Evolutionary conservation across 1,140 invertebrate species (phyloP), one percentile per base, ranked within the genome.

Genomic region (Manduca sexta): DNA sequence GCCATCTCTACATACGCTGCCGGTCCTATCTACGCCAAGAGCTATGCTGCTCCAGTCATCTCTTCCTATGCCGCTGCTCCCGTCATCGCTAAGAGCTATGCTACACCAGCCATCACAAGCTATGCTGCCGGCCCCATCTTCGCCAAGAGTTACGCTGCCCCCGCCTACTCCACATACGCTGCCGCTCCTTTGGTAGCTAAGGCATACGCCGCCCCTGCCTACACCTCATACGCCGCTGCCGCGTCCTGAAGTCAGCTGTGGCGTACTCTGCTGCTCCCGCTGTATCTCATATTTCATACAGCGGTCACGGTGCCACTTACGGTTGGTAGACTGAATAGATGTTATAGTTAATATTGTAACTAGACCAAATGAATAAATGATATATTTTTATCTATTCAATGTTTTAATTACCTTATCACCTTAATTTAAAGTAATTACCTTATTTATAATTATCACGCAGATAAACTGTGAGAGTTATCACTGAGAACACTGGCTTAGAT

Each of bases 311-410:
- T 26, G 21, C 21, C 8, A 26, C 4, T 8, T 60, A 68, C 43
- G 64, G 57, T 56, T 68, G 60, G 60, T 63, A 58, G 63, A 64
- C 52, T 49, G 55, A 59, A 64, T 68, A 49, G 13, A 47, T n/a
- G n/a, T n/a, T 17, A 33, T 12, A 49, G 31, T n/a, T n/a, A n/a
- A n/a, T 14, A 21, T 50, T 64, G 38, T 54, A 60, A 52, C 53
- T 56, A 59, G 44, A 49, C 45, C 43, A 59, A 50, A 26, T 5
- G 4, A 26, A 26, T 26, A 26, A 26, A 26, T n/a, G n/a, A n/a
- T n/a, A n/a, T n/a, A n/a, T n/a, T n/a, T n/a, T n/a, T n/a, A n/a
- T n/a, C n/a, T n/a, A n/a, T n/a, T n/a, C n/a, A n/a, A n/a, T n/a
- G n/a, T n/a, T n/a, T n/a, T n/a, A n/a, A n/a, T n/a, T n/a, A n/a